These are phyloP conservation scores for Orthosia incerta DNA, from an alignment of 2,888 invertebrate genomes.

Conservation along the genomic window DNA sequence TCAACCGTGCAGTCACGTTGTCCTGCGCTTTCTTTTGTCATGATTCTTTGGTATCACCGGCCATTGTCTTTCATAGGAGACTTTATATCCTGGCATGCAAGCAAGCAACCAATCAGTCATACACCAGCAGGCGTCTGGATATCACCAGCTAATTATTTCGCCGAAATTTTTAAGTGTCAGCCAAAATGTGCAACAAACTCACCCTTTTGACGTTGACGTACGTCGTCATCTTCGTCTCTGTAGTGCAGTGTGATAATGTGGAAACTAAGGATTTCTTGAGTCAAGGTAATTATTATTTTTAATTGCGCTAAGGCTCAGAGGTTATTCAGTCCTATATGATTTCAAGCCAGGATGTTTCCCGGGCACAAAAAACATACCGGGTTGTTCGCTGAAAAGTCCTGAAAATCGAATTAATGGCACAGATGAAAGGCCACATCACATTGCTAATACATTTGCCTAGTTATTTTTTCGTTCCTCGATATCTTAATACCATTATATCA, in stretches of 20 bases:
- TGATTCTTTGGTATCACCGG: constrained; percentile 85
- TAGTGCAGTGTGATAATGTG: constrained; percentile 80
- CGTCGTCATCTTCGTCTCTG: constrained; percentile 80
- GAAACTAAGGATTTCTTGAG: constrained; percentile 76
- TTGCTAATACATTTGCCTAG: neutral
- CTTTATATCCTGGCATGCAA: constrained; percentile 88
- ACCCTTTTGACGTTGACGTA: constrained; percentile 81
- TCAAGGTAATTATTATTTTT: constrained; percentile 75
- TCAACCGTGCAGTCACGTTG: constrained; percentile 87
- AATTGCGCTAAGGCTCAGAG: neutral
- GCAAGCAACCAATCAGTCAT: constrained; percentile 84
- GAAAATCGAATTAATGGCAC: neutral
- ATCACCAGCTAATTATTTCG: constrained; percentile 71
- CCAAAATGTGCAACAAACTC: constrained; percentile 84
- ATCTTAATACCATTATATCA: constrained; percentile 16
- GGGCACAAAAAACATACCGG: neutral
- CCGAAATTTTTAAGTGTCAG: constrained; percentile 57
- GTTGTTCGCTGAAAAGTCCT: neutral
- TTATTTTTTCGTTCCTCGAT: neutral
- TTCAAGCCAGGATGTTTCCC: neutral
- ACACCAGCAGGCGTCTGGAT: constrained; percentile 75
- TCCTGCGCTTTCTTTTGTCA: constrained; percentile 88
- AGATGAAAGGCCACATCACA: neutral
- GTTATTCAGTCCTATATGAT: neutral
- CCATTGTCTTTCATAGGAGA: constrained; percentile 86